Percentiles rank a stretch among this genome's conserved stretches.
These are phyloP conservation scores for Brachionus rotundiformis DNA, from an alignment of 1,140 invertebrate species.

Conservation along the genomic window DNA sequence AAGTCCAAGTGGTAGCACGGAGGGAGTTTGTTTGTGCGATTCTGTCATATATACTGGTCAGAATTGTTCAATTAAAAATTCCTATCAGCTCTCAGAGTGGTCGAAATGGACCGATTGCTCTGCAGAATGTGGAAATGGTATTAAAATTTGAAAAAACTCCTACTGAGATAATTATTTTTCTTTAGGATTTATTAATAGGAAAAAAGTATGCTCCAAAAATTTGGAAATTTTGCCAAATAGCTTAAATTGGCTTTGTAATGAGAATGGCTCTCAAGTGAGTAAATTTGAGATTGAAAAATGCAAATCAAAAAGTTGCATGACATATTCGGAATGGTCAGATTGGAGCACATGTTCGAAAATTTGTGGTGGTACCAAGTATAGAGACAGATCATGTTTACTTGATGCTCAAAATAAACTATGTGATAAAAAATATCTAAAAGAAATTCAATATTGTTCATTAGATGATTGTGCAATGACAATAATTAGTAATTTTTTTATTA, in stretches of 20 bases:
- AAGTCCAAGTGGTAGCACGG: neutral
- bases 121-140: constrained; percentile 81
- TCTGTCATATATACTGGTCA: neutral
- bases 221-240: neutral
- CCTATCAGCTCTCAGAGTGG: constrained; percentile 66
- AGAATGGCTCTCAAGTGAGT: neutral
- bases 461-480: constrained; percentile 22
- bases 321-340: constrained; percentile 24
- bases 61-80: constrained; percentile 5
- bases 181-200: neutral
- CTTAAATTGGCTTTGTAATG: constrained; percentile 1
- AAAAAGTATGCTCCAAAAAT: neutral
- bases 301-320: neutral
- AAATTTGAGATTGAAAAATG: constrained; percentile 35
- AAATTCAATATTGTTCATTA: constrained; percentile 30
- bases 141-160: constrained; percentile 70
- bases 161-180: neutral
- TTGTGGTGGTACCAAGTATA: constrained; percentile 5
- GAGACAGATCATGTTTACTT: constrained; percentile 13
- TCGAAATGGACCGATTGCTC: constrained; percentile 77
- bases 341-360: constrained; percentile 46
- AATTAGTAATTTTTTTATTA: constrained; percentile 9
- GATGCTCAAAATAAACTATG: neutral
- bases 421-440: constrained; percentile 30
- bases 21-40: constrained; percentile 20